These are phyloP conservation scores for Shinisaurus crocodilurus DNA, from an alignment of 2,113 vertebrate genomes.

Conservation along the genomic window DNA sequence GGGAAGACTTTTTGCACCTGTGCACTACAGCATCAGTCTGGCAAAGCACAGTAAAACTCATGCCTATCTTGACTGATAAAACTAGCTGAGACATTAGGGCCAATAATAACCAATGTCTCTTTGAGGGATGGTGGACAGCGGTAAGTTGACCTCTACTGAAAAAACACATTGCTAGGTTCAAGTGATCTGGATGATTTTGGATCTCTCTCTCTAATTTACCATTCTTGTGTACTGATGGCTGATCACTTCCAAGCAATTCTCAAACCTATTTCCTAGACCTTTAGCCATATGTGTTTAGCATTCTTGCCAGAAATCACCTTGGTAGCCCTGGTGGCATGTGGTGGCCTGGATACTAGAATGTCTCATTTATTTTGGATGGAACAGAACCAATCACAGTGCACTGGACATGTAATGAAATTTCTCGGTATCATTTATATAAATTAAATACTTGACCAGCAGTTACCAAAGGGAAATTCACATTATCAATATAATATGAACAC, in stretches of 20 bases:
- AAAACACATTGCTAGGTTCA: background rate
- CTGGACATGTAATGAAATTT: no score
- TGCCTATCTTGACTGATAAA: background rate
- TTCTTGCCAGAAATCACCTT: background rate
- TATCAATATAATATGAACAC: no score
- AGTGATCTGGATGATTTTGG: background rate
- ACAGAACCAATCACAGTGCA: no score
- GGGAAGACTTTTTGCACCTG: no score
- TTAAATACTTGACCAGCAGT: no score
- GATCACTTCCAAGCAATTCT: background rate
- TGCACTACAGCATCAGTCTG: background rate
- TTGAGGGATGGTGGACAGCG: background rate
- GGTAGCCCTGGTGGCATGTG: background rate
- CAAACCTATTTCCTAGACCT: background rate
- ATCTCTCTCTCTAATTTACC: background rate
- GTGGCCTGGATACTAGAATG: background rate
- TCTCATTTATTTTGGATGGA: background rate
- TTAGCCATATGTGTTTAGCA: background rate
- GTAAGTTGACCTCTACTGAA: background rate
- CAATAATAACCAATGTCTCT: background rate
- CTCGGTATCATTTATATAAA: no score
- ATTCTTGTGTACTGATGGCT: background rate
- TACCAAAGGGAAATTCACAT: no score
- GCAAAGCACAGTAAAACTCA: background rate
- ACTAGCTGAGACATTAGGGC: background rate